Evolutionary conservation across 2,888 invertebrate species (phyloP).

Genomic region (Baccha elongata): DNA sequence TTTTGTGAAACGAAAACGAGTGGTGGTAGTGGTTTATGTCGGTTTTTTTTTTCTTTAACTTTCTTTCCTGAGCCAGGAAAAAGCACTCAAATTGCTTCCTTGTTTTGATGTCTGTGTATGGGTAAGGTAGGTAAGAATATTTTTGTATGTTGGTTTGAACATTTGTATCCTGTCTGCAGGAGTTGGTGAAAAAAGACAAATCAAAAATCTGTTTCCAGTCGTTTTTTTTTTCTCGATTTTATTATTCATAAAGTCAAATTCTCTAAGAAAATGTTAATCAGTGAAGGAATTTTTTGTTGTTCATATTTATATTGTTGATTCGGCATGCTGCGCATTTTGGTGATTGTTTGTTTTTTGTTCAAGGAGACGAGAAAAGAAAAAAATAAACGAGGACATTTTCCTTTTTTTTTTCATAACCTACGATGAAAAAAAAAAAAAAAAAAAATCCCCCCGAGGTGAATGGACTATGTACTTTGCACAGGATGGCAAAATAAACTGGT

Average conservation of each 20-base stretch:
- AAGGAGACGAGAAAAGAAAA: background rate
- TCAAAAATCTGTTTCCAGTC: conserved; percentile 40
- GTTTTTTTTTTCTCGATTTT: conserved; percentile 17
- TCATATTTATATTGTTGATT: conserved; percentile 2
- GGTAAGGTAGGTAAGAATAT: background rate
- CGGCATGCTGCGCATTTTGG: conserved; percentile 34
- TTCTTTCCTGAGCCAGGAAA: background rate
- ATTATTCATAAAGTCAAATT: conserved; percentile 42
- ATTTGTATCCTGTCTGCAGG: conserved; percentile 35
- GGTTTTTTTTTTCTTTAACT: background rate
- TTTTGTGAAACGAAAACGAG: background rate
- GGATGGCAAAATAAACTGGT: conserved; percentile 33
- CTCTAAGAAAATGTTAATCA: conserved; percentile 30
- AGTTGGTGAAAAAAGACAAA: conserved; percentile 36
- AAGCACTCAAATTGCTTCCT: conserved; percentile 27
- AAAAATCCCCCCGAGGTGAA: conserved; percentile 45
- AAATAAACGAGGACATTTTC: conserved; percentile 25
- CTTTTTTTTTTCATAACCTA: background rate
- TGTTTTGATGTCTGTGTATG: background rate
- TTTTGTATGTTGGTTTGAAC: conserved; percentile 4
- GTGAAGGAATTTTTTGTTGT: conserved; percentile 8
- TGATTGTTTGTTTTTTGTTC: conserved; percentile 28
- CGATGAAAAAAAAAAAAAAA: background rate
- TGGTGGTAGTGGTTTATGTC: background rate
- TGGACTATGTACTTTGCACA: conserved; percentile 60